These are phyloP conservation scores for Eretmochelys imbricata DNA, from an alignment of 2,113 vertebrate species.

Conservation along the genomic window DNA sequence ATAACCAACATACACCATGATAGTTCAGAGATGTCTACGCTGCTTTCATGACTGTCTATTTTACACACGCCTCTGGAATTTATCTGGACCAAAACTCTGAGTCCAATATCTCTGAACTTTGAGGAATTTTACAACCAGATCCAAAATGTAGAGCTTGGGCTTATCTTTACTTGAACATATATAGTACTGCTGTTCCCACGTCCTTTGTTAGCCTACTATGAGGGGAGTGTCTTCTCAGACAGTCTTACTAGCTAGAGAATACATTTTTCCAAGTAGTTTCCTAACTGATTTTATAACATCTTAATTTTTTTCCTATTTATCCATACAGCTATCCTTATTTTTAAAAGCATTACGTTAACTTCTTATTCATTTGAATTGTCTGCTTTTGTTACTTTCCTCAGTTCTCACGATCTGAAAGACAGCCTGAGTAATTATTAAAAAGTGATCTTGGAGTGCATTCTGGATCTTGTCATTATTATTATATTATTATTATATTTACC, in stretches of 20 bases:
- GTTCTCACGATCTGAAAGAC: background rate
- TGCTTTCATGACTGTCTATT: background rate
- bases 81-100: background rate
- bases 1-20: background rate
- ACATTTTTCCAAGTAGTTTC: background rate
- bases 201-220: background rate
- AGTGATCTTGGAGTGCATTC: background rate
- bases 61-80: background rate
- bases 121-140: background rate
- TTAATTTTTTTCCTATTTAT: background rate
- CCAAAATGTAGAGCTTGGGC: background rate
- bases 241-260: background rate
- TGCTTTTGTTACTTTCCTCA: background rate
- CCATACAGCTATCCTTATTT: background rate
- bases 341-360: background rate
- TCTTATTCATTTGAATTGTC: background rate
- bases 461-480: background rate
- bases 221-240: background rate
- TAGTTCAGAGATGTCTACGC: background rate
- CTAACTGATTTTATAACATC: background rate
- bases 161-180: background rate
- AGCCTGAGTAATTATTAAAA: background rate
- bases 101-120: background rate
- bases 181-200: background rate
- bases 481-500: background rate